Evolutionary conservation across 1,140 invertebrate species (phyloP).

Genomic region (Hyles vespertilio): DNA sequence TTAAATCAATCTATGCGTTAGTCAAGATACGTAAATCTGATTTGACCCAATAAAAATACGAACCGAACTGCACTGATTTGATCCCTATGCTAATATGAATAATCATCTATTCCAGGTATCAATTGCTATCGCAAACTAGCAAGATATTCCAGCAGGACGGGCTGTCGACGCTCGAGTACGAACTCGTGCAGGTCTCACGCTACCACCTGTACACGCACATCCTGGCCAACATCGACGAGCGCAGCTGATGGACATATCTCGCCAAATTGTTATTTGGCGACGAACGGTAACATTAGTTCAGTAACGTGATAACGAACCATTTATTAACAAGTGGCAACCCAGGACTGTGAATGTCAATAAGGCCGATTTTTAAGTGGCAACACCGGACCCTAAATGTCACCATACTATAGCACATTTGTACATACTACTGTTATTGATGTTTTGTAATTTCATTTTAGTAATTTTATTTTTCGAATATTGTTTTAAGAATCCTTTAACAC

Average conservation of each 20-base stretch:
- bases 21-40: no score
- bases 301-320: background rate
- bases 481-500: constrained; percentile 1
- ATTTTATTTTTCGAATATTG: constrained; percentile 4
- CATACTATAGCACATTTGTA: no score
- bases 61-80: no score
- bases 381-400: no score
- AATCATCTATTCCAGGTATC: constrained; percentile 80
- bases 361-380: no score
- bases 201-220: constrained; percentile 87
- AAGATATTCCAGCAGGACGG: constrained; percentile 90
- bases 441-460: background rate
- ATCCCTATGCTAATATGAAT: no score
- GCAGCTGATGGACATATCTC: constrained; percentile 74
- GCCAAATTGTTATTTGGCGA: constrained; percentile 75
- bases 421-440: no score
- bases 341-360: no score
- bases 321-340: no score
- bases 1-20: no score
- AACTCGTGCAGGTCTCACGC: constrained; percentile 81
- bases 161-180: constrained; percentile 90
- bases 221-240: constrained; percentile 79
- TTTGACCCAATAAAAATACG: no score
- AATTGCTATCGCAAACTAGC: constrained; percentile 88
- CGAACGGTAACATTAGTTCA: constrained; percentile 37